phyloP scores from a whole-genome alignment of 2,888 invertebrate genomes.

The Tromatobia lineatoria region DNA sequence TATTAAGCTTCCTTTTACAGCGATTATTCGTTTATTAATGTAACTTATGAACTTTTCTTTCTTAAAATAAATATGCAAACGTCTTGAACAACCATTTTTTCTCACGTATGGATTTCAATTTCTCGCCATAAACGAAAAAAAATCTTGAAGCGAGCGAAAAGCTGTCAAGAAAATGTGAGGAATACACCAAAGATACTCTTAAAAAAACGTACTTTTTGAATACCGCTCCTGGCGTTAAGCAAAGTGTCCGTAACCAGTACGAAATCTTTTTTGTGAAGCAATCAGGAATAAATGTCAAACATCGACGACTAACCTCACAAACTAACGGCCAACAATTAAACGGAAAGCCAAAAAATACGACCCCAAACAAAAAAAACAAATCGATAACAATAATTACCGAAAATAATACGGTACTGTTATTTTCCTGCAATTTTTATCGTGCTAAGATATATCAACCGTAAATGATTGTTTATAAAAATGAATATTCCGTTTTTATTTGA shows the following conservation, averaged over 20 bases:
- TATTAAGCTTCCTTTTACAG: conserved; percentile 57
- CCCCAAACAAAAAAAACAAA: background rate
- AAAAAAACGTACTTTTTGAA: background rate
- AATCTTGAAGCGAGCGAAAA: background rate
- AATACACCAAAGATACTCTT: background rate
- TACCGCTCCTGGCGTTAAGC: conserved; percentile 23
- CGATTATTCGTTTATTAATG: conserved; percentile 34
- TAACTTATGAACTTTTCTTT: conserved; percentile 31
- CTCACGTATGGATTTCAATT: background rate
- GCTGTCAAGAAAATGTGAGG: background rate
- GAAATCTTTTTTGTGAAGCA: background rate
- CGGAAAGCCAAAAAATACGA: background rate
- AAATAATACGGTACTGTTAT: background rate
- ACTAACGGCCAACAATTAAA: background rate
- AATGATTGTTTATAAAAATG: background rate
- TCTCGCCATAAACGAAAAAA: background rate
- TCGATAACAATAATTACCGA: background rate
- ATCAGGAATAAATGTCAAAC: background rate
- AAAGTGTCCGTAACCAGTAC: conserved; percentile 16
- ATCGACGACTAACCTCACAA: conserved; percentile 1
- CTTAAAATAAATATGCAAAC: conserved; percentile 50
- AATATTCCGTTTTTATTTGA: background rate
- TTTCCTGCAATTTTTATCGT: background rate
- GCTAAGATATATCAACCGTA: background rate
- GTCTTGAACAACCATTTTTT: conserved; percentile 39